A percentile compares a stretch with the other conserved stretches of the same genome.
Conservation (phyloP, 2,888 invertebrate genomes). For the Pandemis heparana region DNA sequence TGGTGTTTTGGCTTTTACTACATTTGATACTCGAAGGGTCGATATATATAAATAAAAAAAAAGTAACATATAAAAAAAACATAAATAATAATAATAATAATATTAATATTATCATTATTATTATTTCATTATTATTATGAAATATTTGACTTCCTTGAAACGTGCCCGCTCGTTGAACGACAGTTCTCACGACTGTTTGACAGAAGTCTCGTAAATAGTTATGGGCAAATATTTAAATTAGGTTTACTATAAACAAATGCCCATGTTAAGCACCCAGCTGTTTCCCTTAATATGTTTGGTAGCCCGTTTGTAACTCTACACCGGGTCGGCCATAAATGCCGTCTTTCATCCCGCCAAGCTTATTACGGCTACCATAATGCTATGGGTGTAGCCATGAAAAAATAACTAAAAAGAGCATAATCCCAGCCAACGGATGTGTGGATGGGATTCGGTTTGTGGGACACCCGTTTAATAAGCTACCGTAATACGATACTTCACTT, state of each 20-base stretch:
- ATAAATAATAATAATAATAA: too few species aligned
- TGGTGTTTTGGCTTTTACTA: too few species aligned
- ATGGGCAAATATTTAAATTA: slow-evolving; percentile 71
- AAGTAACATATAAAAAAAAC: too few species aligned
- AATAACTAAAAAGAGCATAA: slow-evolving; percentile 49
- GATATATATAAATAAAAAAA: too few species aligned
- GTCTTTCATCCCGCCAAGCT: slow-evolving; percentile 78
- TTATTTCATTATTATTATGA: too few species aligned
- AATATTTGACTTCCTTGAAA: slow-evolving; percentile 2
- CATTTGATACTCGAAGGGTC: too few species aligned
- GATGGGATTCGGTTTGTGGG: slow-evolving; percentile 59
- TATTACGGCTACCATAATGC: slow-evolving; percentile 62
- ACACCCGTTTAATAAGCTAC: slow-evolving; percentile 68
- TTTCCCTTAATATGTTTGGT: slow-evolving; percentile 54
- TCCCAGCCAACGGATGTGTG: slow-evolving; percentile 61
- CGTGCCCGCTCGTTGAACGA: slow-evolving; percentile 1
- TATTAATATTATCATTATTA: too few species aligned
- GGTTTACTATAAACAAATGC: slow-evolving; percentile 68
- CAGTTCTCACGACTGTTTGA: slow-evolving; percentile 57
- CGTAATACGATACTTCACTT: slow-evolving; percentile 68
- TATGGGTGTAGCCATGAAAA: slow-evolving; percentile 57
- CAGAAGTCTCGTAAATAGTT: slow-evolving; percentile 54
- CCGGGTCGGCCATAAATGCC: slow-evolving; percentile 69
- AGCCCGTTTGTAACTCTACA: slow-evolving; percentile 72
- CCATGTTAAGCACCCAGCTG: slow-evolving; percentile 47